Evolutionary conservation across 2,797 vertebrate species (phyloP), one percentile per base, ranked within the genome.

Genomic region (Ptychobarbus kaznakovi): DNA sequence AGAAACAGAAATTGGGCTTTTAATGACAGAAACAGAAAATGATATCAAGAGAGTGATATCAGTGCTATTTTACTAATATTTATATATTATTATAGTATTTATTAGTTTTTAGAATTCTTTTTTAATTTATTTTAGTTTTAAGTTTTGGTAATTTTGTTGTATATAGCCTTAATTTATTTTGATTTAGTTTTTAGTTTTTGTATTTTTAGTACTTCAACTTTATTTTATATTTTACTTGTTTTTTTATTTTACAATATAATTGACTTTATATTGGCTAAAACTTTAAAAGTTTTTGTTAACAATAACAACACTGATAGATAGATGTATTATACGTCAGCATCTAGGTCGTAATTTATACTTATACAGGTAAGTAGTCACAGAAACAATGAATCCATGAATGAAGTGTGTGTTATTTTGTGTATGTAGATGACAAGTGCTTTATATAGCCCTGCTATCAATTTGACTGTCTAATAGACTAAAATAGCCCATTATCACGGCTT

Each of bases 391-490:
- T n/a, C 5, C 22, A 81, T 38, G 65, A 82, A 53, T 51, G 40
- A 84, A 46, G 72, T 75, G 40, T 75, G 40, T 84, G 72, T 63
- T 7, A 83, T 75, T 20, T 32, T 84, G 56, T 83, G 63, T 70
- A 65, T 83, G n/a, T 42, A 66, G 42, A 66, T 46, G 32, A 20
- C 8, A 51, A 4, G 15, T 44, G 46, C 35, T 56, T 51, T 12
- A 44, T 84, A 81, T 77, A 75, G 38, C 80, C 58, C 51, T 18
- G 20, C 58, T 79, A 73, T 85, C 16, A 76, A 79, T 70, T 61
- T 42, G 53, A 89, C 90, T 46, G 78, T 82, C 82, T 93, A 92
- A 93, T 89, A 92, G 92, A 88, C 90, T 90, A 90, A 88, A 93
- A 92, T 89, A 80, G 88, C 88, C 89, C 87, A 85, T 81, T 73